A percentile compares a stretch with the other conserved stretches of the same genome.
Evolutionary conservation across 2,797 vertebrate species (phyloP).

Genomic region (Pangasius krempfi): DNA sequence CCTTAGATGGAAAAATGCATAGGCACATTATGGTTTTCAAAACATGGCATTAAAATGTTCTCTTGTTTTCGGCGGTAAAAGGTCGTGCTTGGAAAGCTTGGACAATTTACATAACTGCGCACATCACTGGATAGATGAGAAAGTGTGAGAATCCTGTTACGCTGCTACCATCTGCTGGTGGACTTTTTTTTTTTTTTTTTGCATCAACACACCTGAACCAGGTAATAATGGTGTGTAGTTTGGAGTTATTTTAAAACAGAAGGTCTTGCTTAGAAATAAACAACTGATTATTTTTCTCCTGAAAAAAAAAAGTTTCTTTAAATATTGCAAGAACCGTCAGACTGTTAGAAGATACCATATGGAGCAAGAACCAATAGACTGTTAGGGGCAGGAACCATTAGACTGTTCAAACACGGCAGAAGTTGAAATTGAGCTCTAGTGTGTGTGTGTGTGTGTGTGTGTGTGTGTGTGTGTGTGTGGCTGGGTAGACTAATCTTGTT

Average conservation of each 20-base stretch:
- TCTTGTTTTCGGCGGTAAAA: constrained; percentile 10
- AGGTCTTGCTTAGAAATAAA: background rate
- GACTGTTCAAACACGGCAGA: background rate
- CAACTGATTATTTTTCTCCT: background rate
- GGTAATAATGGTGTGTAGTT: background rate
- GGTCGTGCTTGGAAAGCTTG: constrained; percentile 31
- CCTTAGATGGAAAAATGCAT: constrained; percentile 26
- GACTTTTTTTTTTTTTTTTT: background rate
- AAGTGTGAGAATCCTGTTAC: constrained; percentile 63
- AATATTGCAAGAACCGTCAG: background rate
- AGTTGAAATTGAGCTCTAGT: background rate
- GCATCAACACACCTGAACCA: background rate
- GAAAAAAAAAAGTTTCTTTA: background rate
- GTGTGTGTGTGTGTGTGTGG: constrained; percentile 5
- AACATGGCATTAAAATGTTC: constrained; percentile 45
- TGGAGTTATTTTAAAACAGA: background rate
- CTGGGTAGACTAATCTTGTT: background rate
- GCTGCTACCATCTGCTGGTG: constrained; percentile 78
- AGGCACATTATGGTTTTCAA: constrained; percentile 31
- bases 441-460: background rate
- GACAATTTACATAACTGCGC: constrained; percentile 14
- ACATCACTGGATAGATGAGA: constrained; percentile 50
- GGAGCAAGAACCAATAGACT: background rate
- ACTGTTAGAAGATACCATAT: background rate
- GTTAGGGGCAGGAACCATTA: background rate